Evolutionary conservation across 2,888 invertebrate genomes (phyloP), one percentile per base, ranked within the genome.

Genomic region (Ophioninae sp.): DNA sequence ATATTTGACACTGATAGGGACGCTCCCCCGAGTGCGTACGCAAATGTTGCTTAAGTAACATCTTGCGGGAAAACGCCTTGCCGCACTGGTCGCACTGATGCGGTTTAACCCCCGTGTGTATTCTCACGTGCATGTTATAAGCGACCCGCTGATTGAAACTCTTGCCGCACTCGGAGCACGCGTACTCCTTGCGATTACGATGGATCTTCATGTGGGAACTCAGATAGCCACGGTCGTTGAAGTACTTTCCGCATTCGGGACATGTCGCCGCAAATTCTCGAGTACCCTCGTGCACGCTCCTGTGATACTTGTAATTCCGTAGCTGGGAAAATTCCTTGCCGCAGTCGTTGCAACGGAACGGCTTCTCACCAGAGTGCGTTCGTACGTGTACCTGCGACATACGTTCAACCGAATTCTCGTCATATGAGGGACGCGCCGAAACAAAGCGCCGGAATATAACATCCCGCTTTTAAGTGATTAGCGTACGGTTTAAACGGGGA

Each of bases 171-270:
- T 95, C 95, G 37, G 96, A 95, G 89, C 97, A 97, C 69, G 95
- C 96, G 92, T 97, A 97, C 91, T 97, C 97, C 91, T 96, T 97
- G 84, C 95, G 95, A 90, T 97, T 97, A 85, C 96, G 95, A 93
- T 97, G 97, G 87, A 97, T 97, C 93, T 97, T 97, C 96, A 97
- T 95, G 91, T 97, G 97, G 86, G 96, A 97, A 93, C 97, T 97
- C 10, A 97, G 94, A 91, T 97, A 97, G 56, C 97, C 97, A 87
- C 96, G 95, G 89, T 97, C 97, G 91, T 97, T 97, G 93, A 97
- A 97, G 87, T 95, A 95, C 93, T 97, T 97, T 39, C 97, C 97
- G 90, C 97, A 97, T 91, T 96, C 96, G 7, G 95, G 95, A 88
- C 96, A 96, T 7, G 95, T 95, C 20, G 96, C 95, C 0, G 97